Evolutionary conservation across 2,888 invertebrate genomes (phyloP).

Genomic region (Chironomus tentans): DNA sequence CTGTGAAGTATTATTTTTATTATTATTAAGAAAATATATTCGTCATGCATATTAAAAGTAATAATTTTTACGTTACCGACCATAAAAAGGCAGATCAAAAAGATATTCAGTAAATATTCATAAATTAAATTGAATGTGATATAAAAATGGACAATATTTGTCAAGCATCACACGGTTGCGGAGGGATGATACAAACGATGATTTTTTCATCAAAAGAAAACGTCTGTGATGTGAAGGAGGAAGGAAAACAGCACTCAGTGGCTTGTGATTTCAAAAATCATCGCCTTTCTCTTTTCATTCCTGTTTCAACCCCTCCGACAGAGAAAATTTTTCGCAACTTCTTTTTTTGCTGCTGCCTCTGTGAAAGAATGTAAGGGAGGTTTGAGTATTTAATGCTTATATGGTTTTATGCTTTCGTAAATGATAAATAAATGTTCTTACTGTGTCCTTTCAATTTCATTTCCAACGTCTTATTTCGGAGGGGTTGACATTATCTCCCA

Average conservation of each 20-base stretch:
- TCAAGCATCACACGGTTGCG: neutral
- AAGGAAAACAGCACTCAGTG: neutral
- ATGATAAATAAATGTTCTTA: neutral
- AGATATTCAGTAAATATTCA: constrained; percentile 18
- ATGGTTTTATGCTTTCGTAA: neutral
- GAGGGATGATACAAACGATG: too few species aligned
- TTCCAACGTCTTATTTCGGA: too few species aligned
- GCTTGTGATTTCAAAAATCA: neutral
- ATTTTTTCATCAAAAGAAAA: neutral
- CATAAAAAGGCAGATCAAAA: constrained; percentile 25
- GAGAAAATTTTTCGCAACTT: neutral
- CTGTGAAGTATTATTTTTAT: neutral
- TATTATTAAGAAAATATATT: neutral
- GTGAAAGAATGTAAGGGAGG: neutral
- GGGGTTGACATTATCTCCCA: too few species aligned
- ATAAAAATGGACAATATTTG: constrained; percentile 18
- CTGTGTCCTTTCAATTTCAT: too few species aligned
- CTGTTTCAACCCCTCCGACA: neutral
- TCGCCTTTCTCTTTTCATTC: neutral
- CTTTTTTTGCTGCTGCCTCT: too few species aligned
- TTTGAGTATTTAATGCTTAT: neutral
- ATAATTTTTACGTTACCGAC: neutral
- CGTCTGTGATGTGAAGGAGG: neutral
- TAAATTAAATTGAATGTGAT: constrained; percentile 26
- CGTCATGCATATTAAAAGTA: neutral